Percentiles rank a stretch among this genome's conserved stretches.
Evolutionary conservation across 2,113 vertebrate species (phyloP).

Genomic region (Gyps fulvus): DNA sequence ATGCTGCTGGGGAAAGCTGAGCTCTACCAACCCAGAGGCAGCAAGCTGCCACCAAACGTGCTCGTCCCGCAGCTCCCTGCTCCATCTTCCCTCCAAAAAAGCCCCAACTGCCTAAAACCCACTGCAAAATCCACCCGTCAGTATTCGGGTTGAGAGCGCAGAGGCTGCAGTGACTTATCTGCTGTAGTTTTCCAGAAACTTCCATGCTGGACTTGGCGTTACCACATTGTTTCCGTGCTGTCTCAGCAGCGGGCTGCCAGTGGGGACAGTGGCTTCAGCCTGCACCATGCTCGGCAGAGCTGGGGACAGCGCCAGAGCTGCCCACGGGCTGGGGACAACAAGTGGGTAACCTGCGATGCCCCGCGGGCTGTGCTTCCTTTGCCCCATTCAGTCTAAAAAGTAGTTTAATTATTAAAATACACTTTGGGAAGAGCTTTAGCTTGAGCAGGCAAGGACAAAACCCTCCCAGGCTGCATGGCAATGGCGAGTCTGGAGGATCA

Average conservation of each 20-base stretch:
- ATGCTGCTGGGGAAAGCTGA: background rate
- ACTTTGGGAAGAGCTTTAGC: background rate
- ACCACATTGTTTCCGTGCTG: accelerated
- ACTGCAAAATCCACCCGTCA: background rate
- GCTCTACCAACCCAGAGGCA: background rate
- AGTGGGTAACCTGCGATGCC: background rate
- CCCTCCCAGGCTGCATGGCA: background rate
- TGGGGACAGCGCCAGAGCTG: background rate
- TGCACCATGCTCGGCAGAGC: background rate
- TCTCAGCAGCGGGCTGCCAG: background rate
- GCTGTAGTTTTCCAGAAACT: background rate
- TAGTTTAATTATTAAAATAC: background rate
- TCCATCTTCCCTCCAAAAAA: background rate
- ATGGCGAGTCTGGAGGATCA: background rate
- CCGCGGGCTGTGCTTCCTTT: accelerated
- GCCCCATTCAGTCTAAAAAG: background rate
- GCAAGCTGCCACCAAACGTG: accelerated
- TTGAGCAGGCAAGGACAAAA: background rate
- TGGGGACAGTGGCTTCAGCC: background rate
- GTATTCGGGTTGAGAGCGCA: background rate
- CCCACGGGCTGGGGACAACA: accelerated
- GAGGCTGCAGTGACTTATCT: background rate
- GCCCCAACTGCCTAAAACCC: background rate
- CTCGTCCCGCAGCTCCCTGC: background rate
- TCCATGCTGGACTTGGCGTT: background rate